These are phyloP conservation scores for Scolopax mira DNA, from an alignment of 2,113 vertebrate species.

Conservation along the genomic window DNA sequence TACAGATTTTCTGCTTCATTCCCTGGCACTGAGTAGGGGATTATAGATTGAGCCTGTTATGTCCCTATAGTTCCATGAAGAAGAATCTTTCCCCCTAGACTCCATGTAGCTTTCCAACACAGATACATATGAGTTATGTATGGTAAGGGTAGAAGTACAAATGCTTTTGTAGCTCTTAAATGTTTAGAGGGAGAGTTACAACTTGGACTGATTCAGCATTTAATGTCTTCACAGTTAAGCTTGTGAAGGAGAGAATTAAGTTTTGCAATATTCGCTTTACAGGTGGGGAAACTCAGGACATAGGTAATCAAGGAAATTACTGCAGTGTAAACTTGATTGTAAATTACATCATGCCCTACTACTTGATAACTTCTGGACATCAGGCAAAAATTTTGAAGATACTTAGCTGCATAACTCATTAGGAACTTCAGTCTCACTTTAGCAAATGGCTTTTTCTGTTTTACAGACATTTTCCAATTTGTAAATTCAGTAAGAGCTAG, in stretches of 20 bases:
- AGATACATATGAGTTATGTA: not conserved
- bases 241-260: not conserved
- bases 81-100: not conserved
- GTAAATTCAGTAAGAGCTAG: not conserved
- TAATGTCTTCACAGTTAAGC: not conserved
- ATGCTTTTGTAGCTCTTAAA: not conserved
- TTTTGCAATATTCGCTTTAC: not conserved
- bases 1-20: slow-evolving; percentile 33
- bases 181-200: not conserved
- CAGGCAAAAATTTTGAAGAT: not conserved
- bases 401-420: not conserved
- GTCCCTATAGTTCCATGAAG: not conserved
- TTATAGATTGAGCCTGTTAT: not conserved
- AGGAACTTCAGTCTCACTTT: not conserved
- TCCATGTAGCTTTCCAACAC: not conserved
- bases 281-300: slow-evolving; percentile 9
- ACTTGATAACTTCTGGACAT: not conserved
- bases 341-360: not conserved
- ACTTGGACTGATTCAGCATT: slow-evolving; percentile 32
- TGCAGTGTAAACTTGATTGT: not conserved
- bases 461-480: not conserved
- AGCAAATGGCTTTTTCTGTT: not conserved
- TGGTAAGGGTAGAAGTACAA: not conserved
- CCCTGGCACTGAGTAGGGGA: not conserved
- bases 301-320: slow-evolving; percentile 8